A percentile compares a stretch with the other conserved stretches of the same genome.
Evolutionary conservation across 1,140 invertebrate genomes (phyloP).

Genomic region (Bombus huntii): DNA sequence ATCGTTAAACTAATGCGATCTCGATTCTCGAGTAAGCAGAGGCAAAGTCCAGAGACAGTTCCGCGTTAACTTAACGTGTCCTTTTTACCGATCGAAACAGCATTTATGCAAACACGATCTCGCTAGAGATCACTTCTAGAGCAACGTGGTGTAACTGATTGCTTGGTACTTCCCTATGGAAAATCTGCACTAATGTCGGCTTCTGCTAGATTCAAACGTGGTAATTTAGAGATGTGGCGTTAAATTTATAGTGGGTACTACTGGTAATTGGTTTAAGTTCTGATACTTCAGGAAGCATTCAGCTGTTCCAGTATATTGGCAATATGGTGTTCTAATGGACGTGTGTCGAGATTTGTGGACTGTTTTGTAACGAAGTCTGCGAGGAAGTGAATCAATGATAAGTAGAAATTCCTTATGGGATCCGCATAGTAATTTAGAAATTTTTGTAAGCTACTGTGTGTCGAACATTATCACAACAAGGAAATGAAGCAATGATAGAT

Average conservation of each 20-base stretch:
- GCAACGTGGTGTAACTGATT: slow-evolving; percentile 26
- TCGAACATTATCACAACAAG: too few relatives aligned
- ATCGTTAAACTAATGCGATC: too few relatives aligned
- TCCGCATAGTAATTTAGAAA: background rate
- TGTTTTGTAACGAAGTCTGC: background rate
- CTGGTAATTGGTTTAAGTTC: background rate
- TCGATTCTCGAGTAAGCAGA: background rate
- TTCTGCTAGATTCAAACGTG: background rate
- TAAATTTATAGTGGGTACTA: background rate
- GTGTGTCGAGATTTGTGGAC: background rate
- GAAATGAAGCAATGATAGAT: background rate
- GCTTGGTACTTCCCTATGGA: background rate
- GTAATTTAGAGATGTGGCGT: background rate
- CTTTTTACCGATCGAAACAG: slow-evolving; percentile 5
- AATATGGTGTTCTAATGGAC: background rate
- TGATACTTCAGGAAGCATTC: background rate
- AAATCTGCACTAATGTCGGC: background rate
- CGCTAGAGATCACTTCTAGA: slow-evolving; percentile 7
- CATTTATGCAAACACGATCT: background rate
- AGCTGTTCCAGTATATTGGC: background rate
- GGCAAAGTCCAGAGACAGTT: background rate
- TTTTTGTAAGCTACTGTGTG: background rate
- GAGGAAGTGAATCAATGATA: background rate
- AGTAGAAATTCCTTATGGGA: background rate
- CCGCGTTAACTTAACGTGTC: slow-evolving; percentile 38